These are phyloP conservation scores for Mustelus asterias DNA, from an alignment of 2,113 vertebrate genomes.

Conservation along the genomic window DNA sequence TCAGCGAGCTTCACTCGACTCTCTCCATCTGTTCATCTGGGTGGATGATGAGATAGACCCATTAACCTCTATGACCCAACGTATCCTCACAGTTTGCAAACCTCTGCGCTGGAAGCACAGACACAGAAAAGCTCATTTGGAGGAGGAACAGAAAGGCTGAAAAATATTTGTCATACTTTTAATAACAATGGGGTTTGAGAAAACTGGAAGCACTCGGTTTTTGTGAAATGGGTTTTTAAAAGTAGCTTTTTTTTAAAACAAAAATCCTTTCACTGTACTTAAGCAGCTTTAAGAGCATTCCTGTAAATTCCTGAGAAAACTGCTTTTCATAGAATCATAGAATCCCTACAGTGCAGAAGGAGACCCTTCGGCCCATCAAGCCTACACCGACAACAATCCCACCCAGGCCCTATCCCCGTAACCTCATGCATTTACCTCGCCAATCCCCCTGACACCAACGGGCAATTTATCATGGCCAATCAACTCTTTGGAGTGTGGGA, in stretches of 20 bases:
- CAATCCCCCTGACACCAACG: no score
- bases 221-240: not conserved
- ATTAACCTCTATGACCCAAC: not conserved
- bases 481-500: no score
- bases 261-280: not conserved
- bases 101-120: not conserved
- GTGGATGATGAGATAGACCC: not conserved
- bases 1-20: not conserved
- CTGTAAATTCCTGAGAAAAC: not conserved
- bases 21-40: not conserved
- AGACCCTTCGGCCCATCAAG: no score
- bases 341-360: no score
- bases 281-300: not conserved
- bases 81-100: not conserved
- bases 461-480: no score
- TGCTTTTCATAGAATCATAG: not conserved
- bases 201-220: not conserved
- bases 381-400: no score
- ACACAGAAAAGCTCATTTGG: not conserved
- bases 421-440: no score
- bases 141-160: not conserved
- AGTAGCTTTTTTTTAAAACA: not conserved
- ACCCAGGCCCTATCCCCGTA: no score
- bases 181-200: not conserved
- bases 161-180: not conserved